Percentiles rank a stretch among this genome's conserved stretches.
These are phyloP conservation scores for Atrichornis clamosus DNA, from an alignment of 2,113 vertebrate genomes.

Conservation along the genomic window DNA sequence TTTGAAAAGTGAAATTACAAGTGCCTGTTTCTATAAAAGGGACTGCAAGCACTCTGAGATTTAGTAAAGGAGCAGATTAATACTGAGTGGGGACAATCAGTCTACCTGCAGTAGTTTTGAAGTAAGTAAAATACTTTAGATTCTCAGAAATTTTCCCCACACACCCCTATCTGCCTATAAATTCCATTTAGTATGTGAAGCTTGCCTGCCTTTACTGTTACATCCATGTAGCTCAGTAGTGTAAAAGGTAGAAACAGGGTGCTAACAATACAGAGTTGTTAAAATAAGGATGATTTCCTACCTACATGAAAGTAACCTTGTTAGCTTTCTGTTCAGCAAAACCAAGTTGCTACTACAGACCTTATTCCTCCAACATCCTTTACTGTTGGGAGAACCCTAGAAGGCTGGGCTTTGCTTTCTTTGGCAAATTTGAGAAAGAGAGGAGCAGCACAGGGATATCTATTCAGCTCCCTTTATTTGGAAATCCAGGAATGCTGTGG, in stretches of 20 bases:
- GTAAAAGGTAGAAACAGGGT: background rate
- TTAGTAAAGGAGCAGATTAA: background rate
- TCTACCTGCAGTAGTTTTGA: background rate
- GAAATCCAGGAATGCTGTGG: background rate
- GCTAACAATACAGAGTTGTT: background rate
- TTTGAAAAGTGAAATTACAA: background rate
- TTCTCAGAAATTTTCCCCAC: background rate
- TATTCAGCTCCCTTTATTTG: background rate
- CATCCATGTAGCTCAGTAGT: background rate
- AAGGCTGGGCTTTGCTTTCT: background rate
- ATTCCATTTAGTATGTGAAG: background rate
- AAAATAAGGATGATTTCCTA: background rate
- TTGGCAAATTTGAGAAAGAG: background rate
- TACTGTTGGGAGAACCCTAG: background rate
- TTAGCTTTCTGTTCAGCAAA: background rate
- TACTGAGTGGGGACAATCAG: background rate
- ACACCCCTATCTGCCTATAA: background rate
- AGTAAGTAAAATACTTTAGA: background rate
- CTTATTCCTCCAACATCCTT: background rate
- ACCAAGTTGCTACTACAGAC: background rate
- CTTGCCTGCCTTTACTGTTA: background rate
- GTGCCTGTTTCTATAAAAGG: background rate
- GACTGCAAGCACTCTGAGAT: background rate
- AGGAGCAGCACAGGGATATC: background rate
- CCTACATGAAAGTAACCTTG: background rate